A percentile compares a stretch with the other conserved stretches of the same genome.
Evolutionary conservation across 2,888 invertebrate species (phyloP).

Genomic region (Cheilosia grossa): DNA sequence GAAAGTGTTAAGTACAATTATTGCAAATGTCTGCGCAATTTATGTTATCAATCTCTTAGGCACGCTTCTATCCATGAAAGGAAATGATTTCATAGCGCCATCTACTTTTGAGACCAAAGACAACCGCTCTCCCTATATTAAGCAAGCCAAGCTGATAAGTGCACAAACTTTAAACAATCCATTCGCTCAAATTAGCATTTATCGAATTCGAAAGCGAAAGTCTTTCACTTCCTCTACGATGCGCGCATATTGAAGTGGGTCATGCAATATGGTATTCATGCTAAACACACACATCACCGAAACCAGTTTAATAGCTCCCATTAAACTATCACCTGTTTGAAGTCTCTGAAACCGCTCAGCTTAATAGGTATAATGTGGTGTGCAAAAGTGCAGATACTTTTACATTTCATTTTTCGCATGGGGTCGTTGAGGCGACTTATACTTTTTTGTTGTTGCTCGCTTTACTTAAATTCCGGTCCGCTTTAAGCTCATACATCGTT

Average conservation of each 20-base stretch:
- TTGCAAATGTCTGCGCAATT: too few relatives aligned
- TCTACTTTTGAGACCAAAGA: too few relatives aligned
- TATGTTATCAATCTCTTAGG: too few relatives aligned
- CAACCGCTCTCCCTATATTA: too few relatives aligned
- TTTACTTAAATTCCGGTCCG: slow-evolving; percentile 38
- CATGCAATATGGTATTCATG: slow-evolving; percentile 65
- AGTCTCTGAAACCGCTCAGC: slow-evolving; percentile 10
- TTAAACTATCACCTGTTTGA: slow-evolving; percentile 61
- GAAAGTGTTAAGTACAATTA: too few relatives aligned
- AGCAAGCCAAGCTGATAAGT: background rate
- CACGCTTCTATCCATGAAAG: too few relatives aligned
- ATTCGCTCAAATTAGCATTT: background rate
- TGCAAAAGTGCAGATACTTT: slow-evolving; percentile 36
- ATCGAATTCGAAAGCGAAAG: slow-evolving; percentile 61
- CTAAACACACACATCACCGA: slow-evolving; percentile 24
- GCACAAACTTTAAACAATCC: background rate
- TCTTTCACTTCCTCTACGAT: slow-evolving; percentile 52
- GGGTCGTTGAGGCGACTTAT: background rate
- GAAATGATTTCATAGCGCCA: too few relatives aligned
- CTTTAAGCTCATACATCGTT: slow-evolving; percentile 2
- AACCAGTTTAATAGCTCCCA: slow-evolving; percentile 61
- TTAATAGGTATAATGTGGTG: background rate
- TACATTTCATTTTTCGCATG: slow-evolving; percentile 28
- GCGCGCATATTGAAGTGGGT: slow-evolving; percentile 58
- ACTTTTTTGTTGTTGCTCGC: background rate